Percentiles rank a stretch among this genome's conserved stretches.
phyloP scores from a whole-genome alignment of 2,888 invertebrate genomes.

The Charanyca ferruginea region DNA sequence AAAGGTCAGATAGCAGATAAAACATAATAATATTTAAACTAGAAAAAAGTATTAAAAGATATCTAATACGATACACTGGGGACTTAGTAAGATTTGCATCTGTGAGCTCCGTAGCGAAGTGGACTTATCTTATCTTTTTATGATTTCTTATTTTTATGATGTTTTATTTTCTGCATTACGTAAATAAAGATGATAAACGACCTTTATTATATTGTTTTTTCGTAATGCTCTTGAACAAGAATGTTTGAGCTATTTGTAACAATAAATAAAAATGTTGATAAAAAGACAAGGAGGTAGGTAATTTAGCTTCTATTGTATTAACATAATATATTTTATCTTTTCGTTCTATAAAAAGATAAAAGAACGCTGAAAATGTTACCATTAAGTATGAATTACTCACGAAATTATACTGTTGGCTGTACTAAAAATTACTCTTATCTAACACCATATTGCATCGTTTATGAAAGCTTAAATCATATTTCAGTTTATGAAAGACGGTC shows the following conservation, averaged over 20 bases:
- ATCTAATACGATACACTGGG: constrained; percentile 20
- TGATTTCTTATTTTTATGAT: constrained; percentile 14
- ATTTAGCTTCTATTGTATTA: not conserved
- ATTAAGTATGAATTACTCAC: not conserved
- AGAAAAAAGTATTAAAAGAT: constrained; percentile 22
- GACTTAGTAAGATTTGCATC: constrained; percentile 48
- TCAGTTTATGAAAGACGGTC: too few relatives aligned
- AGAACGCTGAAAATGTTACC: not conserved
- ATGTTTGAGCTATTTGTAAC: not conserved
- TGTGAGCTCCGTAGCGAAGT: constrained; percentile 24
- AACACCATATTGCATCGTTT: not conserved
- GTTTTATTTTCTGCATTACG: constrained; percentile 25
- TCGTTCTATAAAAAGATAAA: not conserved
- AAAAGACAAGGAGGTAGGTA: too few relatives aligned
- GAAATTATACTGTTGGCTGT: not conserved
- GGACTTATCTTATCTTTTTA: constrained; percentile 39
- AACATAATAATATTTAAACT: constrained; percentile 25
- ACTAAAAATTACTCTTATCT: not conserved
- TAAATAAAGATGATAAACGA: constrained; percentile 11
- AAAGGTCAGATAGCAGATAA: constrained; percentile 15
- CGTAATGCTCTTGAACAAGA: too few relatives aligned
- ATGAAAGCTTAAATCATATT: not conserved
- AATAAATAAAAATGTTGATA: not conserved
- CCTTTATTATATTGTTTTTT: not conserved
- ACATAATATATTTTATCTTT: not conserved